These are phyloP conservation scores for Apodemia duryi DNA, from an alignment of 2,888 invertebrate genomes.

Conservation along the genomic window DNA sequence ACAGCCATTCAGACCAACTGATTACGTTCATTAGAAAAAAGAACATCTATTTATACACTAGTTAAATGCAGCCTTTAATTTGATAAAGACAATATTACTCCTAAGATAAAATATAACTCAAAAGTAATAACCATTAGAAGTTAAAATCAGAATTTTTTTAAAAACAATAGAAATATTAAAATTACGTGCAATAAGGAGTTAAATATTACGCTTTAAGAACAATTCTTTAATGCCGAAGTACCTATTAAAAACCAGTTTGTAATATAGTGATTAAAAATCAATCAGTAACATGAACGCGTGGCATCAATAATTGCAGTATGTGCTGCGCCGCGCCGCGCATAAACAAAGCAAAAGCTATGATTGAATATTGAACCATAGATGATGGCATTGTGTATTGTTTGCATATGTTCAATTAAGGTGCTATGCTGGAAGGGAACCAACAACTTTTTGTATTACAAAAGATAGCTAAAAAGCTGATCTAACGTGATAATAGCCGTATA, in stretches of 20 bases:
- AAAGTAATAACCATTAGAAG: too few species aligned
- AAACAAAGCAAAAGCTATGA: neutral
- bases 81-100: too few species aligned
- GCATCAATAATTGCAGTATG: neutral
- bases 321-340: neutral
- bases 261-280: conserved; percentile 6
- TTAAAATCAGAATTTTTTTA: too few species aligned
- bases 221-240: neutral
- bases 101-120: too few species aligned
- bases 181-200: too few species aligned
- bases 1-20: too few species aligned
- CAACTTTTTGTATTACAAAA: neutral
- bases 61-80: too few species aligned
- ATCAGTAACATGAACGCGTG: neutral
- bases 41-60: too few species aligned
- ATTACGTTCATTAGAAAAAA: too few species aligned
- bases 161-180: too few species aligned
- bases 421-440: neutral
- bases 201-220: neutral
- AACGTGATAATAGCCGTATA: too few species aligned
- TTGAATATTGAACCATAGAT: conserved; percentile 5
- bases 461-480: too few species aligned
- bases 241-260: conserved; percentile 4
- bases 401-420: neutral
- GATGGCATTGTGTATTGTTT: conserved; percentile 1